A percentile compares a stretch with the other conserved stretches of the same genome.
phyloP scores from a whole-genome alignment of 2,888 invertebrate genomes.

The Spisula subtruncata region DNA sequence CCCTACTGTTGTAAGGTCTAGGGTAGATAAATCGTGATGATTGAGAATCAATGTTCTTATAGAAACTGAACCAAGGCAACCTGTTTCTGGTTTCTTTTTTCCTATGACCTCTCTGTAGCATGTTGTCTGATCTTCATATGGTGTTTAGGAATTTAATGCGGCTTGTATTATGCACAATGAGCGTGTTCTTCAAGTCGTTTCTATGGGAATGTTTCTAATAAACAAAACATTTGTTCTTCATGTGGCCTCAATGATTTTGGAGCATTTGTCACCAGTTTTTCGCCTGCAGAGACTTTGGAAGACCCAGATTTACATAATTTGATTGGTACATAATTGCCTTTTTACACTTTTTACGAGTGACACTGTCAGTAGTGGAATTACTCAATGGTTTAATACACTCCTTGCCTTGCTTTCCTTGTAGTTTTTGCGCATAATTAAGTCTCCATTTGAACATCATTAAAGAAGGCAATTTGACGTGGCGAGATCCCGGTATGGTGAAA shows the following conservation, averaged over 20 bases:
- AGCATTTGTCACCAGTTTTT: slow-evolving; percentile 53
- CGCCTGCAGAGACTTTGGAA: slow-evolving; percentile 46
- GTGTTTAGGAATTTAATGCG: background rate
- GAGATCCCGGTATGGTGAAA: background rate
- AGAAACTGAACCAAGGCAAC: no score
- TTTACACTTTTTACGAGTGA: slow-evolving; percentile 33
- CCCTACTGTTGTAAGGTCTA: no score
- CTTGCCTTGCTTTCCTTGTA: background rate
- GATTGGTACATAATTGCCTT: slow-evolving; percentile 63
- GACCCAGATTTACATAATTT: slow-evolving; percentile 65
- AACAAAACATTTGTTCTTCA: background rate
- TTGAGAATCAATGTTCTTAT: no score
- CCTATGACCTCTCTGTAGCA: no score
- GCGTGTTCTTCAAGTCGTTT: background rate
- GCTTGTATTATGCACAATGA: background rate
- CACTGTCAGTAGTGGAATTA: slow-evolving; percentile 36
- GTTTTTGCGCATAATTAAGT: slow-evolving; percentile 34
- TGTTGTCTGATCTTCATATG: no score
- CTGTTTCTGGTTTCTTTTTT: no score
- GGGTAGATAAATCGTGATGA: no score
- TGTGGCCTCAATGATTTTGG: background rate
- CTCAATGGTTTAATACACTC: slow-evolving; percentile 2
- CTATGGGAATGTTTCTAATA: background rate
- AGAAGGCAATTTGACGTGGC: background rate
- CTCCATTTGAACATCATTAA: slow-evolving; percentile 39